phyloP scores from a whole-genome alignment of 2,888 invertebrate species.

The Chironomus riparius region DNA sequence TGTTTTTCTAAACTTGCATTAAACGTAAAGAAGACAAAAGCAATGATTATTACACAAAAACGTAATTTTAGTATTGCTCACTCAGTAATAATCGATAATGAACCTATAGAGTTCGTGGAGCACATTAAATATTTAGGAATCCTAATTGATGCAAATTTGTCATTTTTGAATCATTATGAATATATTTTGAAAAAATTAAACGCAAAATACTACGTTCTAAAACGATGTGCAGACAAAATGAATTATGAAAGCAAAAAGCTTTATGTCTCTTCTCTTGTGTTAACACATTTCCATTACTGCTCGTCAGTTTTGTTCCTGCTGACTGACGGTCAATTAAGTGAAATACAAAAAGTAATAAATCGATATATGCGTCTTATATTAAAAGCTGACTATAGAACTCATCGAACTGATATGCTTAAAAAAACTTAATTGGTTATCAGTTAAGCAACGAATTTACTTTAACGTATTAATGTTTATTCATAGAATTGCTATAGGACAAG shows the following conservation, averaged over 20 bases:
- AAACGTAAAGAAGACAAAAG: background rate
- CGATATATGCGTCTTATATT: background rate
- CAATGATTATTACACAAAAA: background rate
- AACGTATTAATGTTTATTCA: background rate
- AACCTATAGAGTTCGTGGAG: background rate
- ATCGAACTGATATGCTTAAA: background rate
- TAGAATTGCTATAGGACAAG: background rate
- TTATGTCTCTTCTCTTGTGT: background rate
- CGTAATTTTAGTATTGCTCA: background rate
- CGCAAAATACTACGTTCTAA: background rate
- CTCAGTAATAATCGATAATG: background rate
- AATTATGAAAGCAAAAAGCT: background rate
- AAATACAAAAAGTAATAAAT: background rate
- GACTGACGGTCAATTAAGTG: background rate
- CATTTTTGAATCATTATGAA: background rate
- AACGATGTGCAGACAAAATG: background rate
- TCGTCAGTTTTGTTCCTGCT: background rate
- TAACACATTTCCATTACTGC: background rate
- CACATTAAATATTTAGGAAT: background rate
- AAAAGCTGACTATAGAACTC: background rate
- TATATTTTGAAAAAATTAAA: background rate
- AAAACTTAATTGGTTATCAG: background rate
- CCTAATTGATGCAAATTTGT: background rate
- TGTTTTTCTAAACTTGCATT: no score
- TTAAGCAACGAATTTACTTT: background rate